Base-by-base conservation (phyloP, 2,888 invertebrate genomes). In the Phorcus lineatus region DNA sequence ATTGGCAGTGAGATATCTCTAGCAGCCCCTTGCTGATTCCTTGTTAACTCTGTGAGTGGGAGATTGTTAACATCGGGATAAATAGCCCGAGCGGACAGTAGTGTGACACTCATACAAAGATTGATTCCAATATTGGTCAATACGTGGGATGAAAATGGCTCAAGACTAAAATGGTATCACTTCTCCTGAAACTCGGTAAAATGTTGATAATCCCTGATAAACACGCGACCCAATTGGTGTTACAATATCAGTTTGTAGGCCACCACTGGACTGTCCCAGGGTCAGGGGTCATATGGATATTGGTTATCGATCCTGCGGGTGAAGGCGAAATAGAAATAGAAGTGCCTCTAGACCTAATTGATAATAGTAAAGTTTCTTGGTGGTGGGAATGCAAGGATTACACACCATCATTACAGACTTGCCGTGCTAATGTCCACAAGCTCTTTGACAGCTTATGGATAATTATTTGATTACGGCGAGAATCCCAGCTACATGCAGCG, bases 401-500 rank as follows among this genome's bases (percentile, higher is more conserved):
- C 16, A 19, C n/a, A 13, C 36, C 28, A 40, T 36, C 70, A 70
- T 70, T 36, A 40, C 70, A 36, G 70, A 31, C 70, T 36, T 31
- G 36, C 31, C 28, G 40, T 36, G 70, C 70, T 70, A 70, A 70
- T 70, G 70, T 70, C 40, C 70, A 70, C 70, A 70, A 70, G 40
- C 70, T 36, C 70, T 70, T 62, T 70, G 70, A 70, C 70, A 70
- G 70, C 70, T 70, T 70, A 70, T 70, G 70, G 70, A 70, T 70
- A 70, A 70, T 70, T 70, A 70, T 70, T 70, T 70, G 70, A 70
- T 70, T 70, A 70, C 19, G 70, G 11, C 7, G 40, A 7, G 36
- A 36, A 70, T 70, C 70, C 70, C 31, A 40, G 40, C 70, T 70
- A 16, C 22, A 57, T 22, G 24, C 13, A 47, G 47, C 47, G 6